phyloP scores from a whole-genome alignment of 2,888 invertebrate species.

The Limnephilus marmoratus region DNA sequence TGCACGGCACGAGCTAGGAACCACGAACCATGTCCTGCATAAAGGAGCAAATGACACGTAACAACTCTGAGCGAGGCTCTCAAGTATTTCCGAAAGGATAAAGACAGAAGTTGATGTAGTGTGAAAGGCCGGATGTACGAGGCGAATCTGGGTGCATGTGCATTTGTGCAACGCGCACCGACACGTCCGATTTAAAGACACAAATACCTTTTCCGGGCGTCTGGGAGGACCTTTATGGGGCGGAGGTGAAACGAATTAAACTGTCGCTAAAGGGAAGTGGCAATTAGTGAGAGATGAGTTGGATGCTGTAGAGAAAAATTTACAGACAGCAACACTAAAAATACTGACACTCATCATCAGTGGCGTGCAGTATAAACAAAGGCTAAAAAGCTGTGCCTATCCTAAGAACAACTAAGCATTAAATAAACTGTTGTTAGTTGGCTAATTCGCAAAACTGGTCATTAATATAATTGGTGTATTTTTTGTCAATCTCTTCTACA shows the following conservation, averaged over 20 bases:
- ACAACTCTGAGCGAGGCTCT: not conserved
- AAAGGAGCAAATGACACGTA: not conserved
- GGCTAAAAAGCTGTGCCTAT: too few species aligned
- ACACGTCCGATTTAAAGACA: slow-evolving; percentile 3
- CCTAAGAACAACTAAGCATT: too few species aligned
- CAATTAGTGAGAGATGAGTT: not conserved
- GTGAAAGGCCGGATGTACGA: slow-evolving; percentile 32
- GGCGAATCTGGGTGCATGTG: slow-evolving; percentile 37
- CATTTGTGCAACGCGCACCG: not conserved
- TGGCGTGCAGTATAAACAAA: too few species aligned
- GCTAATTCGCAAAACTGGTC: too few species aligned
- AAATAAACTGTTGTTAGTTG: too few species aligned
- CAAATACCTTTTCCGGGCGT: slow-evolving; percentile 38
- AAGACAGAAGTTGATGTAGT: slow-evolving; percentile 4
- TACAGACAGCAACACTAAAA: not conserved
- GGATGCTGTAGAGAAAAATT: not conserved
- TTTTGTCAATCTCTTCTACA: too few species aligned
- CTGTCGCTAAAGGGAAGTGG: not conserved
- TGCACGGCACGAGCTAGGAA: not conserved
- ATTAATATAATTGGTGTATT: too few species aligned
- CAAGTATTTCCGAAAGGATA: not conserved
- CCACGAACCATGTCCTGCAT: not conserved
- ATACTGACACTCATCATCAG: not conserved
- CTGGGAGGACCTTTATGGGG: not conserved
- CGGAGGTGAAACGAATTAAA: not conserved